Conservation (phyloP, 2,797 vertebrate species). For the Enteromius radiatus region DNA sequence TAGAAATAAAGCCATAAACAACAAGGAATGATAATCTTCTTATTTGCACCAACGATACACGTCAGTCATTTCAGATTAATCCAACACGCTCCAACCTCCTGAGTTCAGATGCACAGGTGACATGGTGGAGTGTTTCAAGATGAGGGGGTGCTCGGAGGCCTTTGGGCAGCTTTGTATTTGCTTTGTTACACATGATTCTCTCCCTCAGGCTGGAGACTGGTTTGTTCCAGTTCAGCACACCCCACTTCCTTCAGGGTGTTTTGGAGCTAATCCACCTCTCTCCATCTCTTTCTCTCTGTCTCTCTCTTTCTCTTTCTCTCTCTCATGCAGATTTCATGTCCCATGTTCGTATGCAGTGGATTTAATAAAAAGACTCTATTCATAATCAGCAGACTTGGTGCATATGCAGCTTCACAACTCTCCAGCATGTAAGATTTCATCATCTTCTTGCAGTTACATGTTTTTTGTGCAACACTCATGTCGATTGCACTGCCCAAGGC, state of each 20-base stretch:
- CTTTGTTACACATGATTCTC: slow-evolving; percentile 47
- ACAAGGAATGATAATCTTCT: slow-evolving; percentile 11
- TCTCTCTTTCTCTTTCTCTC: slow-evolving; percentile 7
- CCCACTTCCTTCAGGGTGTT: slow-evolving; percentile 64
- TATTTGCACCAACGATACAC: slow-evolving; percentile 13
- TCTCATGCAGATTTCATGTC: slow-evolving; percentile 58
- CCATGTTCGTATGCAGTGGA: slow-evolving; percentile 46
- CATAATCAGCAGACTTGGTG: slow-evolving; percentile 57
- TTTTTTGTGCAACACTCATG: slow-evolving; percentile 49
- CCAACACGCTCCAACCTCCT: not conserved
- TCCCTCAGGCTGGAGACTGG: slow-evolving; percentile 57
- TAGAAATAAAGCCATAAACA: slow-evolving; percentile 22
- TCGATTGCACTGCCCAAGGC: slow-evolving; percentile 45
- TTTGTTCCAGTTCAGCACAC: slow-evolving; percentile 62
- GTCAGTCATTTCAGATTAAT: slow-evolving; percentile 10
- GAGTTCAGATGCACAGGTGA: slow-evolving; percentile 36
- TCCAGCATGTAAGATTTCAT: slow-evolving; percentile 39
- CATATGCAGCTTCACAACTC: slow-evolving; percentile 48
- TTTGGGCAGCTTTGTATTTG: slow-evolving; percentile 56
- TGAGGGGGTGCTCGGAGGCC: slow-evolving; percentile 2
- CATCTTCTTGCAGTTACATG: slow-evolving; percentile 43
- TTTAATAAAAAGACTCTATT: slow-evolving; percentile 63
- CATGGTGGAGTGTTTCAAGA: slow-evolving; percentile 30
- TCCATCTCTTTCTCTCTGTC: slow-evolving; percentile 8
- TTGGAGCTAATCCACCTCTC: slow-evolving; percentile 60